Conservation (phyloP, 2,113 vertebrate species). For the Leptosomus discolor region DNA sequence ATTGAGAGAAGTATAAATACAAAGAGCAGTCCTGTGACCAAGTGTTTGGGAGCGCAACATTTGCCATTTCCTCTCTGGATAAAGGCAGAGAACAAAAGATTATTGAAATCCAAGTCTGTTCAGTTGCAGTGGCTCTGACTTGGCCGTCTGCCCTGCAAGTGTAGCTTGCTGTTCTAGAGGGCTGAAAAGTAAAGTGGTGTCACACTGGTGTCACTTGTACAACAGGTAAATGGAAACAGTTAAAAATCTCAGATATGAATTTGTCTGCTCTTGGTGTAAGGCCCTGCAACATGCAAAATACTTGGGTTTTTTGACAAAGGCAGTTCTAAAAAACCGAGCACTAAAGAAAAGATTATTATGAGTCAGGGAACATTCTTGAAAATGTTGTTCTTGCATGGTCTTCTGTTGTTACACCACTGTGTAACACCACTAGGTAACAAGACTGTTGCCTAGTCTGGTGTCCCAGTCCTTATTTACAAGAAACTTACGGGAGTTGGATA, state of each 20-base stretch:
- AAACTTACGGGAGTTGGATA: background rate
- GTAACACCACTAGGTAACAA: no score
- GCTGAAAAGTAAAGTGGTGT: background rate
- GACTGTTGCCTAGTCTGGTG: background rate
- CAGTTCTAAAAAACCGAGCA: background rate
- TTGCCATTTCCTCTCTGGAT: background rate
- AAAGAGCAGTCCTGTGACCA: background rate
- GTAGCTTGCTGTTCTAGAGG: background rate
- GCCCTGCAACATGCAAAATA: background rate
- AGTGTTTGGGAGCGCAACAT: background rate
- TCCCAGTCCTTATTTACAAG: background rate
- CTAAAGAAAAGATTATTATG: background rate
- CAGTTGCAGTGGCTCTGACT: background rate
- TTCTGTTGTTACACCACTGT: background rate
- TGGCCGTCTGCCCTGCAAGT: background rate
- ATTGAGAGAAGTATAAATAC: background rate
- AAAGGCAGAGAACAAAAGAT: background rate
- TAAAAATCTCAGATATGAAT: background rate
- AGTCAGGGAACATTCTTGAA: background rate
- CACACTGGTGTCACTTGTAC: background rate
- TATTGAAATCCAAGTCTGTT: background rate
- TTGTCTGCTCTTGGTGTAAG: background rate
- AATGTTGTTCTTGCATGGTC: background rate
- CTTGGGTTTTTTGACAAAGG: background rate
- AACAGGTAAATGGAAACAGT: background rate